Evolutionary conservation across 1,140 invertebrate genomes (phyloP).

Genomic region (Metopolophium dirhodum): DNA sequence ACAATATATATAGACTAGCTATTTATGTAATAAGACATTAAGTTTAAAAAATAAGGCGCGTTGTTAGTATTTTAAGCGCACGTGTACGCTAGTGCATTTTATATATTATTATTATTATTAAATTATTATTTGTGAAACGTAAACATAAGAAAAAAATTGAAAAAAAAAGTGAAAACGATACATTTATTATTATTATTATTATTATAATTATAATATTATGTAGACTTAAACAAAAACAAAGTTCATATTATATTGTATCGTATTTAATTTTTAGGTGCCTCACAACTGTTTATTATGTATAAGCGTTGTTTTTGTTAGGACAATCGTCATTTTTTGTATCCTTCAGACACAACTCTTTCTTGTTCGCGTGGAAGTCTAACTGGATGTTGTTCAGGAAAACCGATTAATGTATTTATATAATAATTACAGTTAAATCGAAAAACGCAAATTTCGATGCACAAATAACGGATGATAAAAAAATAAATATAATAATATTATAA

Average conservation of each 20-base stretch:
- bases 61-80: slow-evolving; percentile 53
- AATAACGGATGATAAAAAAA: not conserved
- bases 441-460: slow-evolving; percentile 8
- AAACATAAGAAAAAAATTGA: not conserved
- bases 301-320: slow-evolving; percentile 57
- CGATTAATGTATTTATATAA: slow-evolving; percentile 1
- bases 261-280: slow-evolving; percentile 54
- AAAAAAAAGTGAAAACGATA: slow-evolving; percentile 8
- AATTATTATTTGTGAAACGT: slow-evolving; percentile 40
- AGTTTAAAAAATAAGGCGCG: slow-evolving; percentile 49
- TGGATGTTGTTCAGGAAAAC: slow-evolving; percentile 57
- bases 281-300: slow-evolving; percentile 56
- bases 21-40: slow-evolving; percentile 50
- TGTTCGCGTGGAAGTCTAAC: slow-evolving; percentile 57
- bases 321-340: slow-evolving; percentile 57
- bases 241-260: slow-evolving; percentile 39
- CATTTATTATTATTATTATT: slow-evolving; percentile 21
- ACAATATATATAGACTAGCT: not conserved
- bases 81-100: slow-evolving; percentile 33
- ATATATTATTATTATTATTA: slow-evolving; percentile 50
- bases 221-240: slow-evolving; percentile 56
- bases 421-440: slow-evolving; percentile 1
- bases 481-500: not conserved
- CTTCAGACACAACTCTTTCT: slow-evolving; percentile 55
- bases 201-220: not conserved